Evolutionary conservation across 2,888 invertebrate genomes (phyloP).

Genomic region (Zygothrica quintamaculata): DNA sequence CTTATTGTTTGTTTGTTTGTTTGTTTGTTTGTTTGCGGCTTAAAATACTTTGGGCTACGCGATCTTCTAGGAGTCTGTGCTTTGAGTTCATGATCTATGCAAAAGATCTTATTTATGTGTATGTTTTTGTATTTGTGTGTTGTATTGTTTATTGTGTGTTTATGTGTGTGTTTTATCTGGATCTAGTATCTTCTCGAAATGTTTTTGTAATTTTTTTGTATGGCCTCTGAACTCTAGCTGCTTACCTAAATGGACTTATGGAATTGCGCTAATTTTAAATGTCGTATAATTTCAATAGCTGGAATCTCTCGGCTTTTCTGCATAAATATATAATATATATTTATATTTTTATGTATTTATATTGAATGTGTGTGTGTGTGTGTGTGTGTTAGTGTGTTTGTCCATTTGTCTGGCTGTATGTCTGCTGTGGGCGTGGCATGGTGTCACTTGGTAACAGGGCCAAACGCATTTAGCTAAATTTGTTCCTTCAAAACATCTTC

Average conservation of each 20-base stretch:
- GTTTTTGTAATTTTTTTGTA: conserved; percentile 44
- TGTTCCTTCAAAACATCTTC: conserved; percentile 5
- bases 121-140: neutral
- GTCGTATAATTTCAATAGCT: conserved; percentile 76
- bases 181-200: conserved; percentile 41
- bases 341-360: conserved; percentile 14
- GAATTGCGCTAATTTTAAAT: conserved; percentile 78
- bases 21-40: conserved; percentile 70
- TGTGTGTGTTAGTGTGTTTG: conserved; percentile 7
- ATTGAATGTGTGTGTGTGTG: conserved; percentile 20
- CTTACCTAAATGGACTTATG: conserved; percentile 75
- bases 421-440: conserved; percentile 64
- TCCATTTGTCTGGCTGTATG: conserved; percentile 11
- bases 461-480: conserved; percentile 52
- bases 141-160: conserved; percentile 25
- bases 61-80: conserved; percentile 60
- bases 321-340: conserved; percentile 8
- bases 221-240: conserved; percentile 62
- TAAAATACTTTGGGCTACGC: conserved; percentile 74
- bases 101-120: neutral
- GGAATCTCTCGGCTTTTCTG: conserved; percentile 69
- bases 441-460: conserved; percentile 59
- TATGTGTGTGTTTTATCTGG: conserved; percentile 20
- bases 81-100: conserved; percentile 27
- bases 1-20: conserved; percentile 37